These are phyloP conservation scores for Ericerus pela DNA, from an alignment of 1,140 invertebrate species.

Conservation along the genomic window DNA sequence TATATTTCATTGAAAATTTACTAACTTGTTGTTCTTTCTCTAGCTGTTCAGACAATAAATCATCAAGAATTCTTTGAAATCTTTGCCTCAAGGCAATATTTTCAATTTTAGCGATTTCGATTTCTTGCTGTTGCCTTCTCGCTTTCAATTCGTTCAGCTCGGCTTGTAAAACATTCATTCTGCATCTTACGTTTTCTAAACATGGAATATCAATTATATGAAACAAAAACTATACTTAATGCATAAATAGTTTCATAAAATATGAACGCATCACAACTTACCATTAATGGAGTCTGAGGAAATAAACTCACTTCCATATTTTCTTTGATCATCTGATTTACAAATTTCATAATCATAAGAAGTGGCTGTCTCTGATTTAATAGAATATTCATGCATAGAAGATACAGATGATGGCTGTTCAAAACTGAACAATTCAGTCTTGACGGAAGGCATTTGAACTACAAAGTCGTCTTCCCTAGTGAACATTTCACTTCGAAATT, in stretches of 20 bases:
- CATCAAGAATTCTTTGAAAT: constrained; percentile 64
- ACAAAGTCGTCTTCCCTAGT: constrained; percentile 14
- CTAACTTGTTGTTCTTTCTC: constrained; percentile 63
- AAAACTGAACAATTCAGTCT: not conserved
- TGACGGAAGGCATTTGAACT: not conserved
- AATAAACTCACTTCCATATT: not conserved
- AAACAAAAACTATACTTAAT: not conserved
- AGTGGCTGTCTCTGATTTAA: not conserved
- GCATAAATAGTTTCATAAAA: not conserved
- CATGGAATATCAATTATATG: not conserved
- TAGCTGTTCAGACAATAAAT: constrained; percentile 56
- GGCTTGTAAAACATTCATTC: constrained; percentile 34
- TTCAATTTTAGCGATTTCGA: constrained; percentile 70
- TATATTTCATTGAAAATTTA: not conserved
- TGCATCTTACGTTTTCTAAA: constrained; percentile 22
- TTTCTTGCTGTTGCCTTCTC: constrained; percentile 56
- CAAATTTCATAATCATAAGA: constrained; percentile 1
- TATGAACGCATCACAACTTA: not conserved
- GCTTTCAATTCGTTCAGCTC: constrained; percentile 57
- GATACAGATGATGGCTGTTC: constrained; percentile 3
- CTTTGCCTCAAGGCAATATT: constrained; percentile 65
- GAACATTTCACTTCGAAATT: constrained; percentile 42
- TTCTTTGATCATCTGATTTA: not conserved
- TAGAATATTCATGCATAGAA: not conserved
- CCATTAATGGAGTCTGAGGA: not conserved